phyloP scores from a whole-genome alignment of 2,113 vertebrate species.

The Arvicanthis niloticus region DNA sequence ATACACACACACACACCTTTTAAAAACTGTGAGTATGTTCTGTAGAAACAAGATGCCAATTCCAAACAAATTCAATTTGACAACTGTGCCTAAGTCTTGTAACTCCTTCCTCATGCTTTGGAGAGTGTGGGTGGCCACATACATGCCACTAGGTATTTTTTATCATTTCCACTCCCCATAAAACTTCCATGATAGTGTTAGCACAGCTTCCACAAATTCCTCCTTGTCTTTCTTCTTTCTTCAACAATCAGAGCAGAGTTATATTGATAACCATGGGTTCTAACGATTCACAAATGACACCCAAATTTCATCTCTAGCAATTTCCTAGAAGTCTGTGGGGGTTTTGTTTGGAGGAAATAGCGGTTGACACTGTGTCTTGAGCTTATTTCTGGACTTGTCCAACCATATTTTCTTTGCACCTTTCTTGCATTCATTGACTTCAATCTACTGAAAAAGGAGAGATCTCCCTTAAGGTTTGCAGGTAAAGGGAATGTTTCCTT shows the following conservation, averaged over 20 bases:
- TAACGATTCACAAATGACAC: neutral
- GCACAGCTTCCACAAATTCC: constrained; percentile 73
- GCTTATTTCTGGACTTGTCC: neutral
- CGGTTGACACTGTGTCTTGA: neutral
- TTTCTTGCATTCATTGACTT: neutral
- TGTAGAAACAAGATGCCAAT: constrained; percentile 92
- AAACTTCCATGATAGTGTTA: constrained; percentile 90
- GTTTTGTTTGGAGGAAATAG: neutral
- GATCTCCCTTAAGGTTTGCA: neutral
- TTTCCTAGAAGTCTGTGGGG: neutral
- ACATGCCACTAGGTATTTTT: constrained; percentile 88
- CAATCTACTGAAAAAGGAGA: neutral
- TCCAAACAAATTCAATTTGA: constrained; percentile 94
- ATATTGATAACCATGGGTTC: neutral
- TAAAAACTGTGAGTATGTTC: neutral
- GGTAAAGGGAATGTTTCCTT: neutral
- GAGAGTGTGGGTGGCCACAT: constrained; percentile 78
- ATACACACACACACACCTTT: neutral
- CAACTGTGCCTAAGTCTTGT: constrained; percentile 89
- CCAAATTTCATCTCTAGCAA: neutral
- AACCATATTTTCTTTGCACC: neutral
- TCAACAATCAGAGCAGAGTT: neutral
- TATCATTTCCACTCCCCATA: constrained; percentile 94
- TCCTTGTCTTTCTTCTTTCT: constrained; percentile 83
- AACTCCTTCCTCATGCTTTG: constrained; percentile 76